Conservation (phyloP, 1,140 invertebrate genomes). For the Platorchestia sp. region DNA sequence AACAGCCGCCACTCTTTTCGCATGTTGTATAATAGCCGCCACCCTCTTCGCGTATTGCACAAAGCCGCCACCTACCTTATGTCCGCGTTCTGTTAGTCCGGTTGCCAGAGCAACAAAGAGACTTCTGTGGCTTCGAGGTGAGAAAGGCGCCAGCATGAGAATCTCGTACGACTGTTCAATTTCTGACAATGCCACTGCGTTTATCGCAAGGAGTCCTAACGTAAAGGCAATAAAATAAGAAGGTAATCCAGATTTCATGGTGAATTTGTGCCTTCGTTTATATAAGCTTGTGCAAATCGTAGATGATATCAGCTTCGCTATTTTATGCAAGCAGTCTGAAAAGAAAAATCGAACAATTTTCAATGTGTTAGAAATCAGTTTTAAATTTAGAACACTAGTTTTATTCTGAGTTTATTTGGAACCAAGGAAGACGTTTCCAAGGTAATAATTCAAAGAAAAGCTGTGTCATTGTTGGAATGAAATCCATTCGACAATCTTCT, state of each 20-base stretch:
- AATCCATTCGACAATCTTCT: too few species aligned
- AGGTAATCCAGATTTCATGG: background rate
- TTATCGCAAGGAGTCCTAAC: background rate
- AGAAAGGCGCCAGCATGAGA: conserved; percentile 60
- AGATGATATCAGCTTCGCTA: background rate
- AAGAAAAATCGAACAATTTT: background rate
- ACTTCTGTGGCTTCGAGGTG: conserved; percentile 58
- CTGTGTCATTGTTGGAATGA: background rate
- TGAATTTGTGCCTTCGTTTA: background rate
- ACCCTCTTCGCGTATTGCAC: too few species aligned
- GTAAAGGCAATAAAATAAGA: background rate
- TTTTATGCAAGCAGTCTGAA: background rate
- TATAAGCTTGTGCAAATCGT: background rate
- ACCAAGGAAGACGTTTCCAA: background rate
- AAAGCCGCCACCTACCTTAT: conserved; percentile 30
- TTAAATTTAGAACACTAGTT: background rate
- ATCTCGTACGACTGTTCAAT: conserved; percentile 57
- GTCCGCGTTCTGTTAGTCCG: conserved; percentile 50
- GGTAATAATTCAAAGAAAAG: background rate
- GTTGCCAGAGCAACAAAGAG: conserved; percentile 56
- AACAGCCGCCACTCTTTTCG: too few species aligned
- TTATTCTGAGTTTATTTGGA: background rate
- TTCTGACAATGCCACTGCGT: background rate
- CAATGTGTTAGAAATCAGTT: too few species aligned
- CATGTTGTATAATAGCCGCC: too few species aligned